Conservation (phyloP, 1,140 invertebrate genomes). For the Ericerus pela region DNA sequence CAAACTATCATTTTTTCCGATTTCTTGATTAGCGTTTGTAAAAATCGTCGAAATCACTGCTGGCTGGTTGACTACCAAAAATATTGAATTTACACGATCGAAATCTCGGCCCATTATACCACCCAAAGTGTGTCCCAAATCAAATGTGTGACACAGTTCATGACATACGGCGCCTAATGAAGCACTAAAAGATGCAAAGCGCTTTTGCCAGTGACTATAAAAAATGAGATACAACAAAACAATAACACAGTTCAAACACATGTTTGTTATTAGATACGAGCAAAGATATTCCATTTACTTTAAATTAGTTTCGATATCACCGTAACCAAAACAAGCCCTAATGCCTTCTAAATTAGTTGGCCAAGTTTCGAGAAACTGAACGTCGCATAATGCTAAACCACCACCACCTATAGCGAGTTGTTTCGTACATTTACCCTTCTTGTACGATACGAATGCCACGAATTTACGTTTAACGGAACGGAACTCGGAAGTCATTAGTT, state of each 20-base stretch:
- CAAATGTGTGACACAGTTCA: constrained; percentile 87
- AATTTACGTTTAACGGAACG: constrained; percentile 60
- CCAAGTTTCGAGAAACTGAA: constrained; percentile 82
- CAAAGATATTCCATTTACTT: not conserved
- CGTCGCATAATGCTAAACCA: constrained; percentile 77
- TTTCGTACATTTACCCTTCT: constrained; percentile 21
- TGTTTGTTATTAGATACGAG: not conserved
- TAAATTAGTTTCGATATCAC: no score
- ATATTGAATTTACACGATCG: constrained; percentile 68
- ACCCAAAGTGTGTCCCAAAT: constrained; percentile 74
- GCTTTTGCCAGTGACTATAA: not conserved
- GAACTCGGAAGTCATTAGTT: constrained; percentile 50
- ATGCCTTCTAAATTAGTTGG: constrained; percentile 57
- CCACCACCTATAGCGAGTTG: constrained; percentile 79
- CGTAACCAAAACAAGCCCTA: constrained; percentile 3
- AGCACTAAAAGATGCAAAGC: constrained; percentile 64
- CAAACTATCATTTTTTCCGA: constrained; percentile 36
- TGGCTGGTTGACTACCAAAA: constrained; percentile 37
- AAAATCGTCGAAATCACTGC: constrained; percentile 14
- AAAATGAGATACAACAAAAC: not conserved
- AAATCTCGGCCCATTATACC: constrained; percentile 92
- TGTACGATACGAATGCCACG: constrained; percentile 71
- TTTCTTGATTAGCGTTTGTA: constrained; percentile 20
- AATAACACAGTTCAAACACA: not conserved
- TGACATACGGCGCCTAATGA: constrained; percentile 85